A percentile compares a stretch with the other conserved stretches of the same genome.
phyloP scores from a whole-genome alignment of 2,888 invertebrate species.

The Ornithoptera priamus region DNA sequence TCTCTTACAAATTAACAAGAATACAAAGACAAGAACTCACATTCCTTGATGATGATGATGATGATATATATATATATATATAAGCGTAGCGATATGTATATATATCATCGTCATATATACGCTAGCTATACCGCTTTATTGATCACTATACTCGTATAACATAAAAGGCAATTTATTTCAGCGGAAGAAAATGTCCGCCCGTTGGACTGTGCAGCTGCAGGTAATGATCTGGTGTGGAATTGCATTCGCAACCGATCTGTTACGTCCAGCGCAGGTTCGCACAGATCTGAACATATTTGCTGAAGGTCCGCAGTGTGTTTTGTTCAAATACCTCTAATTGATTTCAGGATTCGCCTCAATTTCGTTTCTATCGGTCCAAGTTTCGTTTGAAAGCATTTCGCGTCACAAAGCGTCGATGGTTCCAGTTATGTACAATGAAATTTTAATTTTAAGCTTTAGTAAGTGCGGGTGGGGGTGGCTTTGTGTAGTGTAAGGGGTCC shows the following conservation, averaged over 20 bases:
- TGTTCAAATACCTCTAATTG: slow-evolving; percentile 30
- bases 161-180: slow-evolving; percentile 19
- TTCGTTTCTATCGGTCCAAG: slow-evolving; percentile 13
- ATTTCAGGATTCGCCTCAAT: slow-evolving; percentile 27
- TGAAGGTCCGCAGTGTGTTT: slow-evolving; percentile 1
- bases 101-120: no score
- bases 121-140: neutral
- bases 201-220: slow-evolving; percentile 22
- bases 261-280: slow-evolving; percentile 17
- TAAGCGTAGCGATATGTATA: no score
- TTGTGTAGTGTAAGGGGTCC: no score
- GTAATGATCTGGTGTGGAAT: slow-evolving; percentile 28
- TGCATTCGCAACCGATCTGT: slow-evolving; percentile 30
- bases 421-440: neutral
- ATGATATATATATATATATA: no score
- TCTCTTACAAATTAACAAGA: no score
- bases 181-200: slow-evolving; percentile 16
- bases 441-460: neutral
- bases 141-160: neutral
- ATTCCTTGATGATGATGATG: no score
- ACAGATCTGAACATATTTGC: no score
- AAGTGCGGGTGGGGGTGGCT: no score
- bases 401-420: no score
- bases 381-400: neutral
- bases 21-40: no score